Percentiles rank a stretch among this genome's conserved stretches.
Evolutionary conservation across 2,797 vertebrate genomes (phyloP).

Genomic region (Diceros bicornis): DNA sequence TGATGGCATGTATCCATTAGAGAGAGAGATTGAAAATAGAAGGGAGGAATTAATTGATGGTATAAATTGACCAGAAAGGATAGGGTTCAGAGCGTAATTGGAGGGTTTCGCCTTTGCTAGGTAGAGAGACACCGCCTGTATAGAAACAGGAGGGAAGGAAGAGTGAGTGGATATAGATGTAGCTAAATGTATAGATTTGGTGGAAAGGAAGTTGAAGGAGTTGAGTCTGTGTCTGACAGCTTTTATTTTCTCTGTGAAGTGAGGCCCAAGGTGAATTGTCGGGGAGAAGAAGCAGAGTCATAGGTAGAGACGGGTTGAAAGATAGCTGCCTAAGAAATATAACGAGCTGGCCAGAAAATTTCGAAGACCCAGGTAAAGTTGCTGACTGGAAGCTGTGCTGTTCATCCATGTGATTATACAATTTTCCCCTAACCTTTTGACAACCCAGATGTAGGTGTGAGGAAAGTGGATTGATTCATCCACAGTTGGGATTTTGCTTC

Average conservation of each 20-base stretch:
- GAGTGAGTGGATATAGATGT: neutral
- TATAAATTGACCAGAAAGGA: neutral
- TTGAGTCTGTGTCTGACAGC: neutral
- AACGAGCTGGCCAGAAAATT: neutral
- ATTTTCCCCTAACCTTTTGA: neutral
- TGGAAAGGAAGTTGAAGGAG: neutral
- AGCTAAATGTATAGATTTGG: neutral
- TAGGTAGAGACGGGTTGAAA: neutral
- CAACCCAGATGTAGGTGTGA: neutral
- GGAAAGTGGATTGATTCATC: neutral
- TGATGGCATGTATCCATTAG: neutral
- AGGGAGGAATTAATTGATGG: neutral
- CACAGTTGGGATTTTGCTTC: neutral
- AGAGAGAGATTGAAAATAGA: neutral
- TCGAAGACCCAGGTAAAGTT: neutral
- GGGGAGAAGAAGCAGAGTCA: neutral
- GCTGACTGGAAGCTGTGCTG: neutral
- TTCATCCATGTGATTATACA: neutral
- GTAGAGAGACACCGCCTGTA: neutral
- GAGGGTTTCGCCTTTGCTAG: neutral
- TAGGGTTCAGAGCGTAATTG: neutral
- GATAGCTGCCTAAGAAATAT: neutral
- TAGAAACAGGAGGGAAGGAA: neutral
- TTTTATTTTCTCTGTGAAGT: constrained; percentile 41
- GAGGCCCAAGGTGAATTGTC: neutral